Percentiles rank a stretch among this genome's conserved stretches.
These are phyloP conservation scores for Apis mellifera DNA, from an alignment of 1,140 invertebrate species.

Conservation along the genomic window Amel_HAv3.1 CM009935.2:1720501-1721000, in stretches of 20 bases:
- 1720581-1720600: no score
- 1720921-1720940: conserved; percentile 21
- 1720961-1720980: background rate
- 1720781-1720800: conserved; percentile 42
- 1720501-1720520: no score
- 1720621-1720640: background rate
- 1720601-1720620: no score
- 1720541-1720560: no score
- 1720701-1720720: background rate
- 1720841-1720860: conserved; percentile 12
- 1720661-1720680: background rate
- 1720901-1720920: background rate
- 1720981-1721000: background rate
- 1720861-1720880: background rate
- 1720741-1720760: conserved; percentile 15
- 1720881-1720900: background rate
- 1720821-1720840: no score
- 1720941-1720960: background rate
- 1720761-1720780: conserved; percentile 17
- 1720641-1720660: background rate
- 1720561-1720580: background rate
- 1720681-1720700: conserved; percentile 2
- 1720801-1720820: background rate
- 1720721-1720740: background rate
- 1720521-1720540: no score